These are phyloP conservation scores for Pyrgus malvae DNA, from an alignment of 2,888 invertebrate species.

Conservation along the genomic window DNA sequence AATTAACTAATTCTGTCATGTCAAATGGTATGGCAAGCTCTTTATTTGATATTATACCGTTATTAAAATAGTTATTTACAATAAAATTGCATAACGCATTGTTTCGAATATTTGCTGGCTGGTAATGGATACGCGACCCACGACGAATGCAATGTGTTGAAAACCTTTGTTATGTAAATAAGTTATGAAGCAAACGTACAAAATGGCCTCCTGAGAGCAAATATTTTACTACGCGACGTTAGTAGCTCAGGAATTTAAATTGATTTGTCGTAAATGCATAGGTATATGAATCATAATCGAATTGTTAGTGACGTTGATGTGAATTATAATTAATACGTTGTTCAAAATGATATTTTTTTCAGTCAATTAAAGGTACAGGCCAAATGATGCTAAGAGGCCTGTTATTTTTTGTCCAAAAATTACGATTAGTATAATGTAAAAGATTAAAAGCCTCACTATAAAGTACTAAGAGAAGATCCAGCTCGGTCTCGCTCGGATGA, in stretches of 20 bases:
- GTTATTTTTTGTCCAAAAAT: too few relatives aligned
- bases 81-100: conserved; percentile 12
- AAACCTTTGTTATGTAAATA: conserved; percentile 34
- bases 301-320: too few relatives aligned
- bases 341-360: too few relatives aligned
- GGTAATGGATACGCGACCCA: conserved; percentile 15
- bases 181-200: conserved; percentile 27
- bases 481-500: too few relatives aligned
- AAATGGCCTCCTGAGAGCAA: conserved; percentile 12
- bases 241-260: conserved; percentile 3
- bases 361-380: too few relatives aligned
- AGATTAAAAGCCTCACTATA: too few relatives aligned
- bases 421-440: too few relatives aligned
- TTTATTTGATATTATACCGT: neutral
- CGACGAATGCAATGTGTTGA: conserved; percentile 27
- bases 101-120: conserved; percentile 8
- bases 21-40: neutral
- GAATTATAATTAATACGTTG: too few relatives aligned
- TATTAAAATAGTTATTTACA: conserved; percentile 20
- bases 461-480: too few relatives aligned
- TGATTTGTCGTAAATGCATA: neutral
- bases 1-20: neutral
- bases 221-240: conserved; percentile 1
- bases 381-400: too few relatives aligned
- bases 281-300: neutral